Evolutionary conservation across 2,888 invertebrate genomes (phyloP), one percentile per base, ranked within the genome.

Genomic region (Melanargia galathea): DNA sequence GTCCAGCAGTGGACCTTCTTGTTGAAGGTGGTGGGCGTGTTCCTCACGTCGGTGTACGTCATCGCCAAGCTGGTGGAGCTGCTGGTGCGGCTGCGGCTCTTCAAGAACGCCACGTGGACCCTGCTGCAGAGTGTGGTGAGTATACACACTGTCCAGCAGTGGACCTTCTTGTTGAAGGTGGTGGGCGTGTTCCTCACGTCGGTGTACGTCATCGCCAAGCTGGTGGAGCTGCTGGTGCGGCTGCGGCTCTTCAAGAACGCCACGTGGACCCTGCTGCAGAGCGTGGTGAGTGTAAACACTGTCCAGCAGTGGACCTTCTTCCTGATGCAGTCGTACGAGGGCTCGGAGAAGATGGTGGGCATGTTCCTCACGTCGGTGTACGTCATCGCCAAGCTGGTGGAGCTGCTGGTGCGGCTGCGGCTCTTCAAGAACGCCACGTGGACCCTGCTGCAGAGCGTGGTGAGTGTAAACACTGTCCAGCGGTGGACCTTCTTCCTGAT

Each of bases 401-500:
- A 96, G 80, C 84, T 97, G 49, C 83, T 95, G 70, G 92, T 93
- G 48, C 92, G 95, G 59, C 85, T 94, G 58, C 93, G 93, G 74
- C 92, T 95, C 16, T 93, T 97, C 75, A 94, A 94, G 83, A 93
- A 93, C 57, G 94, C 97, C 0, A 92, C 95, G 8, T 92, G 93
- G 77, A 96, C 95, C 70, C 87, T 97, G 63, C 82, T 96, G 60
- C 95, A 96, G 75, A 96, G 96, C 90, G 95, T 96, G 89, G 97
- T 97, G 90, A 92, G 95, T 86, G 1, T 4, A 22, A 1, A 54
- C 60, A 10, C 46, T 48, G n/a, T 30, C 8, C 30, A 30, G 73
- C 96, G 97, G 2, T 98, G 98, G 98, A 82, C 97, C 59, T 94
- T 94, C 80, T 98, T 95, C 86, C 92, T 98, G 59, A n/a, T n/a